phyloP scores from a whole-genome alignment of 1,140 invertebrate species.

The Gryllus bimaculatus region DNA sequence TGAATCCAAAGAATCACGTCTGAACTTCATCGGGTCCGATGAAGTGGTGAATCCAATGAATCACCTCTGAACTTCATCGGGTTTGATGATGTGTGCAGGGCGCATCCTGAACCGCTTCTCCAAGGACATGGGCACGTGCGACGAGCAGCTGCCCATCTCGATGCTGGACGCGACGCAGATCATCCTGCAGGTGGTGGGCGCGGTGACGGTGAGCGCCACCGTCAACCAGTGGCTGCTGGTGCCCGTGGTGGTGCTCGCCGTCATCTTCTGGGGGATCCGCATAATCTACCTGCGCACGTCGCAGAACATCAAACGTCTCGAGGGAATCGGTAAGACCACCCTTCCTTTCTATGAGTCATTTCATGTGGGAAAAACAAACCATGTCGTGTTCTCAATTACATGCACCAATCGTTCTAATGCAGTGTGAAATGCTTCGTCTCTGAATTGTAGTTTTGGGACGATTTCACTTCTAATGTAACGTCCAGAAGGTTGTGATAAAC shows the following conservation, averaged over 20 bases:
- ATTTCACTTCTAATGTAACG: too few relatives aligned
- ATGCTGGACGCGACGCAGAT: conserved; percentile 63
- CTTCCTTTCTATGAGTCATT: neutral
- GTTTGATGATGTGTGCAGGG: conserved; percentile 32
- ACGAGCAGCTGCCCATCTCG: conserved; percentile 69
- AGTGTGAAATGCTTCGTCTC: too few relatives aligned
- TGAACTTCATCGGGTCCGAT: too few relatives aligned
- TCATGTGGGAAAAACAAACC: too few relatives aligned
- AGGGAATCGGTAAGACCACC: conserved; percentile 68
- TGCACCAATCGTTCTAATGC: too few relatives aligned
- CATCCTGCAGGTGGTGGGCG: conserved; percentile 58
- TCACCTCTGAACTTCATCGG: too few relatives aligned
- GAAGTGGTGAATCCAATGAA: too few relatives aligned
- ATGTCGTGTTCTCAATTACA: too few relatives aligned
- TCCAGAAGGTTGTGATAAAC: too few relatives aligned
- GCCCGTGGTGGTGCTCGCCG: conserved; percentile 53
- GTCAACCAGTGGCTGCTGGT: conserved; percentile 66
- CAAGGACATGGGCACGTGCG: conserved; percentile 76
- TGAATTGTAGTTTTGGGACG: too few relatives aligned
- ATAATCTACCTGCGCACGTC: conserved; percentile 72
- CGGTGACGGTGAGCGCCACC: conserved; percentile 59
- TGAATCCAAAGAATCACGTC: too few relatives aligned
- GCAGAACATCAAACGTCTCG: conserved; percentile 78
- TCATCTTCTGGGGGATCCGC: conserved; percentile 63
- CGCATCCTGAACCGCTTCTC: conserved; percentile 70